These are phyloP conservation scores for Chloropsis hardwickii DNA, from an alignment of 2,113 vertebrate genomes.

Conservation along the genomic window DNA sequence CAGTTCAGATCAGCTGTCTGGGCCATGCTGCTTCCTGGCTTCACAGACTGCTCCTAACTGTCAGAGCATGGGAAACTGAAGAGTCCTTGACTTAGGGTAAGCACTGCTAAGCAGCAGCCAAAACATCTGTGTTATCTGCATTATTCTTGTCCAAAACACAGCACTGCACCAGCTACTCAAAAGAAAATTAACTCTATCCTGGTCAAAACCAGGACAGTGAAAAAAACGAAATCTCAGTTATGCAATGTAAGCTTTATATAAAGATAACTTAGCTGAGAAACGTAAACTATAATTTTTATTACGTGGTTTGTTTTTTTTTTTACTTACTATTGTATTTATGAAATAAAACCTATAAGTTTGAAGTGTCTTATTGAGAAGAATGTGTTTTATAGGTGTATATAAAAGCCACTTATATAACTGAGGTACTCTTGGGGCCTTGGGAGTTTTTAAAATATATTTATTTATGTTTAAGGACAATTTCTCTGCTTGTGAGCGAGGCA, in stretches of 20 bases:
- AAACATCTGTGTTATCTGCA: not conserved
- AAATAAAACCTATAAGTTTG: not conserved
- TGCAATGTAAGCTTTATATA: not conserved
- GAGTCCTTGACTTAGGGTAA: not conserved
- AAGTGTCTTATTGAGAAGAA: not conserved
- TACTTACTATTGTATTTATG: not conserved
- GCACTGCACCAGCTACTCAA: not conserved
- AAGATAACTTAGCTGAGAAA: not conserved
- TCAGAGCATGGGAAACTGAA: not conserved
- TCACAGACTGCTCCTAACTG: not conserved
- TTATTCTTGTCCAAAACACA: not conserved
- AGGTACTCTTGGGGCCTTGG: not conserved
- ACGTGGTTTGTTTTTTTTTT: not conserved
- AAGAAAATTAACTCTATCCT: not conserved
- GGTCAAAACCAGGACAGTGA: not conserved
- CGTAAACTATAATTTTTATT: not conserved
- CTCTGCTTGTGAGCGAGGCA: no score
- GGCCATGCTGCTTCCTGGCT: not conserved
- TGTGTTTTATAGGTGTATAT: not conserved
- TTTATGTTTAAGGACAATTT: not conserved
- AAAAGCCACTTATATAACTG: not conserved
- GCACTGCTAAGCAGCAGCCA: not conserved
- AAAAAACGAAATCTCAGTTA: not conserved
- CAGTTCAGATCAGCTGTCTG: not conserved
- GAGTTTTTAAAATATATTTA: accelerated